Percentiles rank a stretch among this genome's conserved stretches.
phyloP scores from a whole-genome alignment of 2,113 vertebrate genomes.

The Euleptes europaea region DNA sequence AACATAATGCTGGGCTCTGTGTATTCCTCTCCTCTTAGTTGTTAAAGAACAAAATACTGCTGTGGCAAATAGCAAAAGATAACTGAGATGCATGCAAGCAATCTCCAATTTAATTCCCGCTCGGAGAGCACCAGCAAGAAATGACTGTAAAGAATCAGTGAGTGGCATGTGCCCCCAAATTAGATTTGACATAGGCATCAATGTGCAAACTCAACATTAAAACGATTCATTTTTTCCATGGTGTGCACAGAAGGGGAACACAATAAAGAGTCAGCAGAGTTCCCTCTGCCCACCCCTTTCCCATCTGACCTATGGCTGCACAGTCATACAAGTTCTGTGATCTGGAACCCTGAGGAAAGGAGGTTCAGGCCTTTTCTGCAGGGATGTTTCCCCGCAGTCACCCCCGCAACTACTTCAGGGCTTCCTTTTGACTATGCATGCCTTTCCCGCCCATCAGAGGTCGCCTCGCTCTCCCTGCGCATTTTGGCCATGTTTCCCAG shows the following conservation, averaged over 20 bases:
- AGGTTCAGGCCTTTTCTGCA: too few relatives aligned
- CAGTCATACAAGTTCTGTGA: not conserved
- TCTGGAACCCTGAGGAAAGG: too few relatives aligned
- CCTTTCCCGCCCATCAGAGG: too few relatives aligned
- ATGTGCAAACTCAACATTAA: not conserved
- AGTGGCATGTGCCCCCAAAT: not conserved
- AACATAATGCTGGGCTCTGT: fast-evolving
- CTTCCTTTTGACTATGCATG: too few relatives aligned
- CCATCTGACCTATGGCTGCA: not conserved
- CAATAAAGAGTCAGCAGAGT: not conserved
- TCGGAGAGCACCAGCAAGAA: not conserved
- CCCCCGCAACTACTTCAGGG: too few relatives aligned
- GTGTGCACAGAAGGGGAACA: not conserved
- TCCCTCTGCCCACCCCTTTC: not conserved
- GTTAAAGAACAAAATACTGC: not conserved
- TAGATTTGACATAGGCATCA: not conserved
- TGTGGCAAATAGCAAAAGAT: not conserved
- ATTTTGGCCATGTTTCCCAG: too few relatives aligned
- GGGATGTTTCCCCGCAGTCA: too few relatives aligned
- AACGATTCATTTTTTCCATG: fast-evolving
- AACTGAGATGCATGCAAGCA: not conserved
- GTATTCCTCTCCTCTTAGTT: not conserved
- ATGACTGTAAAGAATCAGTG: not conserved
- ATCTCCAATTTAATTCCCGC: not conserved
- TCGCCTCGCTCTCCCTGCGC: too few relatives aligned